These are phyloP conservation scores for Incurvaria masculella DNA, from an alignment of 2,888 invertebrate genomes.

Conservation along the genomic window DNA sequence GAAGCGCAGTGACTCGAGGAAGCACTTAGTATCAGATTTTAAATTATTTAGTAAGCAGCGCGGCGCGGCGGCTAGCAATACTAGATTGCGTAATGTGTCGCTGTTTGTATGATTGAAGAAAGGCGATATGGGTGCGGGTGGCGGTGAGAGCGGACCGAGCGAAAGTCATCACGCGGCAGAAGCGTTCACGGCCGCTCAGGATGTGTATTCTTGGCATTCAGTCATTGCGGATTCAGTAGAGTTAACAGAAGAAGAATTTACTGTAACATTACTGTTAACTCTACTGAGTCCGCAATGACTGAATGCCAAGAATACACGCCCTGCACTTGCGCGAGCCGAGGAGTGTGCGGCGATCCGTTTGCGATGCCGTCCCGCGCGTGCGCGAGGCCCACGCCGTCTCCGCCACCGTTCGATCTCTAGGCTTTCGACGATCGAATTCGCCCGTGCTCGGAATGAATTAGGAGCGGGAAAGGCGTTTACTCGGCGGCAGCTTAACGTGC, in stretches of 20 bases:
- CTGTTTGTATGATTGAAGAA: neutral
- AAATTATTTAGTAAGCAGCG: neutral
- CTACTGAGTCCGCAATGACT: no score
- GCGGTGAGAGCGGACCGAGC: neutral
- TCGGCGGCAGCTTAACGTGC: neutral
- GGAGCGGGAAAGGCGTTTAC: neutral
- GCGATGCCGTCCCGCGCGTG: conserved; percentile 41
- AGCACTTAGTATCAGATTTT: neutral
- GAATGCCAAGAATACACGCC: conserved; percentile 23
- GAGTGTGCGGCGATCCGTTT: conserved; percentile 20
- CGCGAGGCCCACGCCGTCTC: neutral
- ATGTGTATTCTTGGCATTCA: no score
- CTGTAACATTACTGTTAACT: no score
- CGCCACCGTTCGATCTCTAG: neutral
- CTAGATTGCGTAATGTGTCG: neutral
- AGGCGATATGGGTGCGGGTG: neutral
- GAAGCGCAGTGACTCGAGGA: neutral
- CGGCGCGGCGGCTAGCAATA: no score
- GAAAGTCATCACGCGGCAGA: no score
- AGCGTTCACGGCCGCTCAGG: neutral
- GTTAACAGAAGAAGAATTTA: no score
- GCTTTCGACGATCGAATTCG: neutral
- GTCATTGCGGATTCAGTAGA: no score
- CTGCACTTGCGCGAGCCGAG: conserved; percentile 31
- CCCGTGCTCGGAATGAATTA: neutral